Base-by-base conservation (phyloP, 2,797 vertebrate genomes). In the Gobio occitaniae region DNA sequence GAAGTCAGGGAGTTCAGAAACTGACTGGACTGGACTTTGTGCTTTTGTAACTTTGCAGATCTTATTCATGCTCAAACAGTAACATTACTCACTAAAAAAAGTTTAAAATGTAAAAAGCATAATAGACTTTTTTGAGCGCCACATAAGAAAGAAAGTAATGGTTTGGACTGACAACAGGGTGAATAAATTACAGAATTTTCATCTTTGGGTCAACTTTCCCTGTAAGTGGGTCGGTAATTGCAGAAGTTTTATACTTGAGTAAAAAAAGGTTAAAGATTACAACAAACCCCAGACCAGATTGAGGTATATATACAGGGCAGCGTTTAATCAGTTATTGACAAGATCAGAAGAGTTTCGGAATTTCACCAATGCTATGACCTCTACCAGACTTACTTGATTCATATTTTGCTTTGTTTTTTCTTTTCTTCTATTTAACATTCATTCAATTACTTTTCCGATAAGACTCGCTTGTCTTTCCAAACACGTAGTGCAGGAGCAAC, bases 401-500 rank as follows among this genome's bases (percentile, higher is more conserved):
- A 81, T 59, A 79, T 82, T 47, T 78, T 69, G 16, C 59, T 66
- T 75, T 36, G 41, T 69, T 72, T 50, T 19, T 44, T 69, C 8
- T 56, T 76, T 48, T 44, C 48, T 77, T 77, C 50, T 80, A 50
- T 65, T 44, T 47, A 80, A 78, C 66, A 72, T 69, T 54, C 63
- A 87, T 50, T 82, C 86, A 69, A 80, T 87, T 54, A 77, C 2
- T 75, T 87, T 89, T 84, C 78, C 13, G 50, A 88, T 89, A 63
- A 89, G 74, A 61, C 10, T 32, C 66, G 25, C 29, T 85, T 75
- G 59, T 86, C 81, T 86, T 86, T 86, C 85, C 4, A 66, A 87
- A 89, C 87, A 86, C 77, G 56, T 86, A 56, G 79, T 70, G 48
- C 75, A 44, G 68, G 59, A 87, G 88, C 87, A 85, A 86, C 47